Percentiles rank a stretch among this genome's conserved stretches.
Conservation (phyloP, 1,140 invertebrate genomes). For the Calliopsis andreniformis region DNA sequence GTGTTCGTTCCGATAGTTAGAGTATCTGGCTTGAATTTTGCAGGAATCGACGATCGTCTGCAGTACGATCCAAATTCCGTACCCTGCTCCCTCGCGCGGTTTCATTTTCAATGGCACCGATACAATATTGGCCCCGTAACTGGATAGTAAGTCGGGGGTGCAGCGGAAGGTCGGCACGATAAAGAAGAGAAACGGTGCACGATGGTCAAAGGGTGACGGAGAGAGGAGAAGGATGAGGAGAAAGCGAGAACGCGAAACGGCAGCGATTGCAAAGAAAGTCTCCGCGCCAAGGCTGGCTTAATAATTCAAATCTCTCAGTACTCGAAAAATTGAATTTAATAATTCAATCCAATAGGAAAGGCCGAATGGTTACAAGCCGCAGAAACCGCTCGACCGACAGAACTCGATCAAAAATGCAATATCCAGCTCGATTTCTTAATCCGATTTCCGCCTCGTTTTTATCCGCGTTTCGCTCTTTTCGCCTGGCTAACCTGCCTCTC, state of each 20-base stretch:
- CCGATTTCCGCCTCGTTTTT: slow-evolving; percentile 76
- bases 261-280: slow-evolving; percentile 75
- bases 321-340: slow-evolving; percentile 83
- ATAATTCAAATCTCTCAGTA: slow-evolving; percentile 81
- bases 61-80: slow-evolving; percentile 28
- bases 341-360: slow-evolving; percentile 80
- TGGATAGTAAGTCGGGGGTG: background rate
- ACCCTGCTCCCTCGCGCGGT: slow-evolving; percentile 2
- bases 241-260: slow-evolving; percentile 35
- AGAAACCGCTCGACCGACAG: slow-evolving; percentile 69
- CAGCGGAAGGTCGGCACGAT: background rate
- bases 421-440: slow-evolving; percentile 80
- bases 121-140: slow-evolving; percentile 46
- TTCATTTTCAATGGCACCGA: slow-evolving; percentile 38
- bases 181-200: background rate
- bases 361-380: slow-evolving; percentile 54
- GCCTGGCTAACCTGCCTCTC: background rate
- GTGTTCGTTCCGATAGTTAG: slow-evolving; percentile 21
- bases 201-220: background rate
- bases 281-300: slow-evolving; percentile 70
- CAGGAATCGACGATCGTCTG: background rate
- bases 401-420: slow-evolving; percentile 80
- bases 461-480: slow-evolving; percentile 33
- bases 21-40: slow-evolving; percentile 43
- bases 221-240: slow-evolving; percentile 33